Conservation (phyloP, 2,888 invertebrate genomes). For the Seira musarum region DNA sequence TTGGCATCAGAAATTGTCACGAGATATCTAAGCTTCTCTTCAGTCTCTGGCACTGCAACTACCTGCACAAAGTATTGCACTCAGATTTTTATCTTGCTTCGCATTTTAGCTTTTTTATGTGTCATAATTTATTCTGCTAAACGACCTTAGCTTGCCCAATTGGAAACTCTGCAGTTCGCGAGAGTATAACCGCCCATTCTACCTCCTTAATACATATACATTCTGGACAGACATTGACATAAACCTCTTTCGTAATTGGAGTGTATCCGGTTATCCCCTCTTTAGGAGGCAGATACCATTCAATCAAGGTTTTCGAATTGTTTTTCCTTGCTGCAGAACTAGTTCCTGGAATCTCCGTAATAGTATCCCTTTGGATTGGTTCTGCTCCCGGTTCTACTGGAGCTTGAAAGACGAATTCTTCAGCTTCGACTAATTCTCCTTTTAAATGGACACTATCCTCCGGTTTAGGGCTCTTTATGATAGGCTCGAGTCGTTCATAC, state of each 20-base stretch:
- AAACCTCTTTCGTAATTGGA: conserved; percentile 23
- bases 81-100: background rate
- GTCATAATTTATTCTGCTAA: too few species aligned
- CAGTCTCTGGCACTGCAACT: conserved; percentile 37
- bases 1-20: conserved; percentile 36
- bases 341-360: background rate
- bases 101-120: too few species aligned
- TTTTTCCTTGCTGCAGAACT: background rate
- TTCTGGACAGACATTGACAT: conserved; percentile 36
- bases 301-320: conserved; percentile 15
- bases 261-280: background rate
- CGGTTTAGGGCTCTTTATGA: conserved; percentile 15
- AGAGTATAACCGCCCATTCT: conserved; percentile 33
- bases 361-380: background rate
- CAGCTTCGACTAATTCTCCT: conserved; percentile 5
- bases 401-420: background rate
- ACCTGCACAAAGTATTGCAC: conserved; percentile 9
- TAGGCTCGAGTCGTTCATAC: conserved; percentile 38
- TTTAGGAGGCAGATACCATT: background rate
- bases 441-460: conserved; percentile 40
- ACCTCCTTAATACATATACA: conserved; percentile 45
- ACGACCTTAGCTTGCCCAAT: conserved; percentile 36
- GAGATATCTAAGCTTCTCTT: conserved; percentile 27
- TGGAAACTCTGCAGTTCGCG: conserved; percentile 32
- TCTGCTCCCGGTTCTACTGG: background rate